Percentiles rank a stretch among this genome's conserved stretches.
Evolutionary conservation across 2,113 vertebrate species (phyloP).

Genomic region (Puma concolor): DNA sequence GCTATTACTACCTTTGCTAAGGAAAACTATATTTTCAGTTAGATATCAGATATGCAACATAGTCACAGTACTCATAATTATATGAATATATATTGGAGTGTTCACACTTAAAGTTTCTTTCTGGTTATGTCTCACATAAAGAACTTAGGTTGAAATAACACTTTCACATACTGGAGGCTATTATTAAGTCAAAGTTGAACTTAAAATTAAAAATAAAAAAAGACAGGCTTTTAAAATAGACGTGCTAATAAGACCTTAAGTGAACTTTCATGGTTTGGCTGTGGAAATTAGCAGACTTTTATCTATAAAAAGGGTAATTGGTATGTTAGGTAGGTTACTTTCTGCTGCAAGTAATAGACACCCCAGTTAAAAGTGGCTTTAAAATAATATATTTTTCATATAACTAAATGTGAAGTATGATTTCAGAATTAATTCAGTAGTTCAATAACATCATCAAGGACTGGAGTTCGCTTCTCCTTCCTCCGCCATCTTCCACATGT

Average conservation of each 20-base stretch:
- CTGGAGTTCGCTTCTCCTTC: not conserved
- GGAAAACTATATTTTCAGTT: conserved; percentile 40
- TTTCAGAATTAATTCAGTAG: not conserved
- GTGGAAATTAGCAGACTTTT: conserved; percentile 69
- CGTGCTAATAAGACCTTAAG: conserved; percentile 72
- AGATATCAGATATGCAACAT: conserved; percentile 10
- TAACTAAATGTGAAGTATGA: conserved; percentile 3
- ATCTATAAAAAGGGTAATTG: conserved; percentile 69
- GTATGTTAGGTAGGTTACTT: conserved; percentile 48
- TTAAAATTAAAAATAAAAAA: conserved; percentile 74
- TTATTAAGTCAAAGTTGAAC: conserved; percentile 76
- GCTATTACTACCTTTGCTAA: conserved; percentile 35
- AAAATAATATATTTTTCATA: conserved; percentile 45
- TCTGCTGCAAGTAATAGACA: conserved; percentile 52
- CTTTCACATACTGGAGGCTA: conserved; percentile 62
- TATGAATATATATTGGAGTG: conserved; percentile 22
- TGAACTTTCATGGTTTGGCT: conserved; percentile 67
- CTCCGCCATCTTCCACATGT: not conserved
- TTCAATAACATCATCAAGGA: not conserved
- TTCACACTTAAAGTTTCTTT: conserved; percentile 56
- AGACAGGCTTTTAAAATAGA: conserved; percentile 73
- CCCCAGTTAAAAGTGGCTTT: conserved; percentile 41
- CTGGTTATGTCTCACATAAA: conserved; percentile 41
- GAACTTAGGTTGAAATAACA: conserved; percentile 60
- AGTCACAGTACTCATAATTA: conserved; percentile 36